phyloP scores from a whole-genome alignment of 2,797 vertebrate species.

The Triplophysa bombifrons region DNA sequence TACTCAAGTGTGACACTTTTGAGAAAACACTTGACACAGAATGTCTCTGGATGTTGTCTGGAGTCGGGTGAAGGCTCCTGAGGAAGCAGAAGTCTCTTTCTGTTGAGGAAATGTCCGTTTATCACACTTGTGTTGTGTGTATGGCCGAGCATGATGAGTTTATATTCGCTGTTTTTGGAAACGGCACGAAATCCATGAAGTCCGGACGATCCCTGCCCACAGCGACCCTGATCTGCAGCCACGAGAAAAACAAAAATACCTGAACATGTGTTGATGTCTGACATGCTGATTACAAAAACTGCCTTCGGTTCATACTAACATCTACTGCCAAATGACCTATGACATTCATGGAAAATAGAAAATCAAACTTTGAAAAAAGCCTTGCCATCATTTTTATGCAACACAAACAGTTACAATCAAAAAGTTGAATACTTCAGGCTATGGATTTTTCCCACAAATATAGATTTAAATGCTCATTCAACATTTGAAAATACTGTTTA shows the following conservation, averaged over 20 bases:
- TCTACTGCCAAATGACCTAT: neutral
- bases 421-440: too few relatives aligned
- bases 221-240: neutral
- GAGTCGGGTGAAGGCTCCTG: neutral
- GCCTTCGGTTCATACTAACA: neutral
- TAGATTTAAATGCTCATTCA: too few relatives aligned
- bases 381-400: neutral
- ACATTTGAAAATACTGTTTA: too few relatives aligned
- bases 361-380: neutral
- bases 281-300: neutral
- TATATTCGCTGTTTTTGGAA: neutral
- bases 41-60: neutral
- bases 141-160: neutral
- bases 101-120: conserved; percentile 4
- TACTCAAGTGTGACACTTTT: too few relatives aligned
- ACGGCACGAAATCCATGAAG: neutral
- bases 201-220: neutral
- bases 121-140: neutral
- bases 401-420: too few relatives aligned
- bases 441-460: too few relatives aligned
- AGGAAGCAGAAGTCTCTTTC: neutral
- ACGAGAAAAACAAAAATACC: neutral
- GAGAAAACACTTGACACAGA: too few relatives aligned
- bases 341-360: neutral
- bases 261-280: neutral